phyloP scores from a whole-genome alignment of 2,113 vertebrate species.

The Melospiza melodia region DNA sequence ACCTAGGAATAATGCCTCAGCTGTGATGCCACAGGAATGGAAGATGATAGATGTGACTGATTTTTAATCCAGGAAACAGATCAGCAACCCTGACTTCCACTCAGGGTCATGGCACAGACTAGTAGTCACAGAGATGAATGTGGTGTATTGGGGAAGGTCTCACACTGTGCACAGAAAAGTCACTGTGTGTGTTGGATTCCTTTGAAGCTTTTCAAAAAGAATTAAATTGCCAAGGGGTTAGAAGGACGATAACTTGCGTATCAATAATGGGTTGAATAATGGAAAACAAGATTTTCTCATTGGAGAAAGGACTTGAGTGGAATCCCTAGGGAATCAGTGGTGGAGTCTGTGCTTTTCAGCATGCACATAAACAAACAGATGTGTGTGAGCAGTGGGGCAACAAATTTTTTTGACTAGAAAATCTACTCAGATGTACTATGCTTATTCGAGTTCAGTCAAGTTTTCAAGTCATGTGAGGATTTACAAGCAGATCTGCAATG shows the following conservation, averaged over 20 bases:
- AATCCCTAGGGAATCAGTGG: neutral
- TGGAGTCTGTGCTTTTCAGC: neutral
- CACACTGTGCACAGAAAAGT: neutral
- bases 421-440: neutral
- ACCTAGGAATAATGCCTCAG: neutral
- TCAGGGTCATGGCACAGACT: neutral
- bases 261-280: neutral
- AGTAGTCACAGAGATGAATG: neutral
- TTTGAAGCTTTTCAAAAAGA: neutral
- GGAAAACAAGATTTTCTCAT: neutral
- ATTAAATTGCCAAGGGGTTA: neutral
- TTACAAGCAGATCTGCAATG: neutral
- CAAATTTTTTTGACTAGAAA: neutral
- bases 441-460: neutral
- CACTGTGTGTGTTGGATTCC: neutral
- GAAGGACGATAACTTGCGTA: neutral
- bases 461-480: neutral
- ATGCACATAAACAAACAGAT: neutral
- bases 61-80: slow-evolving; percentile 3
- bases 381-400: neutral
- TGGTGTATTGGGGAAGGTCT: neutral
- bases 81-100: neutral
- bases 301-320: neutral
- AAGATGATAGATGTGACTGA: neutral
- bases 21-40: neutral